phyloP scores from a whole-genome alignment of 2,113 vertebrate genomes.

The Poicephalus meyeri region DNA sequence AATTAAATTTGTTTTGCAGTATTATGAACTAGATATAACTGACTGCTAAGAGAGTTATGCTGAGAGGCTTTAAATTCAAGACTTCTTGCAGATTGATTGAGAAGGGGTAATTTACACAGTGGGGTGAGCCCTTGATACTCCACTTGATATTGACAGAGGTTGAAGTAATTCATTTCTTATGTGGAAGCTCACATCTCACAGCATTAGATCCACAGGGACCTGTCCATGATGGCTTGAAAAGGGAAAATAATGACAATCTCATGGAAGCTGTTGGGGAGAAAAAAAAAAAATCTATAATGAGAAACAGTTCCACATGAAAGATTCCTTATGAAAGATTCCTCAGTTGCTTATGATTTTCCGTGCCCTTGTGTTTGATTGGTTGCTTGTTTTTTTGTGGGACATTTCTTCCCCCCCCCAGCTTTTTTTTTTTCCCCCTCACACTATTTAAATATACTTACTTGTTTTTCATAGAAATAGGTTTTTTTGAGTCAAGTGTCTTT shows the following conservation, averaged over 20 bases:
- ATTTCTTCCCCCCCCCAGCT: background rate
- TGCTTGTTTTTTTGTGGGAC: background rate
- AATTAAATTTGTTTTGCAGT: background rate
- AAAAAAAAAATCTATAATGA: background rate
- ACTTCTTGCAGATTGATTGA: background rate
- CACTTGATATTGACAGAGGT: background rate
- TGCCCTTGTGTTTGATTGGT: background rate
- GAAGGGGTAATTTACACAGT: background rate
- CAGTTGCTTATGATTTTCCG: background rate
- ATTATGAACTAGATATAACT: background rate
- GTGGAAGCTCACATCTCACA: background rate
- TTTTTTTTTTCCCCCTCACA: background rate
- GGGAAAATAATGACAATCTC: background rate
- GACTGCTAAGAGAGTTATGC: background rate
- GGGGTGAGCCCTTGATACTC: background rate
- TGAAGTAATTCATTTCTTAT: constrained; percentile 24
- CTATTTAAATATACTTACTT: background rate
- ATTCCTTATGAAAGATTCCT: background rate
- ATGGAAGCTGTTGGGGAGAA: background rate
- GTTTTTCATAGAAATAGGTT: background rate
- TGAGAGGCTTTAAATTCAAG: background rate
- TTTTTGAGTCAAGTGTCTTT: background rate
- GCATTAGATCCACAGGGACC: background rate
- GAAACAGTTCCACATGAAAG: background rate
- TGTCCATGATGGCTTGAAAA: background rate